Conservation (phyloP, 2,888 invertebrate genomes). For the Herminia tarsipennalis region DNA sequence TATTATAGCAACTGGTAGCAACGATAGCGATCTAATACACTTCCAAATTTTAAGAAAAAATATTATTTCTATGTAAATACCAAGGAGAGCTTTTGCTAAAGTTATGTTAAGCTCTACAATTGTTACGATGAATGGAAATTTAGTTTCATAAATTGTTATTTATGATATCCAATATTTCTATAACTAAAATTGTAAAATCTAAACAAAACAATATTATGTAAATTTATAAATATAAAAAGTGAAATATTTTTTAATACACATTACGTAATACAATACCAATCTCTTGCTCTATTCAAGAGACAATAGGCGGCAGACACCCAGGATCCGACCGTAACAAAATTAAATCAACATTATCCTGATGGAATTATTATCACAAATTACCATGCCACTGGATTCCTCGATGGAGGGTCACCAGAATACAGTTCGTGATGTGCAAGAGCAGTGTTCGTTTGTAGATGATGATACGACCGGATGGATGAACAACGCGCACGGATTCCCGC, state of each 20-base stretch:
- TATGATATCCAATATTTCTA: too few relatives aligned
- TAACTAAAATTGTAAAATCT: not conserved
- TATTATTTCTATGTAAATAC: too few relatives aligned
- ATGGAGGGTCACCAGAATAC: constrained; percentile 56
- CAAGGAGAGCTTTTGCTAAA: too few relatives aligned
- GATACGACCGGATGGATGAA: constrained; percentile 55
- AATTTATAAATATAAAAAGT: constrained; percentile 8
- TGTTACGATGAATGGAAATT: too few relatives aligned
- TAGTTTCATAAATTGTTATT: too few relatives aligned
- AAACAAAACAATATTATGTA: not conserved
- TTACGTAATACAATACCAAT: constrained; percentile 78
- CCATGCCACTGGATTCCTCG: constrained; percentile 77
- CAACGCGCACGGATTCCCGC: constrained; percentile 46
- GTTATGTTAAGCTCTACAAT: too few relatives aligned
- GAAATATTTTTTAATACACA: constrained; percentile 42
- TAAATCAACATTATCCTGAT: constrained; percentile 57
- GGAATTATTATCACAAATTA: constrained; percentile 70
- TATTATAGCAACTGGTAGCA: constrained; percentile 13
- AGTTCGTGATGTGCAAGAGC: constrained; percentile 45
- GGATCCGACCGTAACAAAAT: constrained; percentile 58
- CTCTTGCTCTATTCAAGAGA: constrained; percentile 59
- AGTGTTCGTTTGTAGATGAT: constrained; percentile 45
- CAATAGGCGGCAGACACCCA: constrained; percentile 64
- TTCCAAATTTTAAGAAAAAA: constrained; percentile 15
- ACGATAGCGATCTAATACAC: constrained; percentile 14